Evolutionary conservation across 1,140 invertebrate species (phyloP).

Genomic region (Scaptomyza hsui): DNA sequence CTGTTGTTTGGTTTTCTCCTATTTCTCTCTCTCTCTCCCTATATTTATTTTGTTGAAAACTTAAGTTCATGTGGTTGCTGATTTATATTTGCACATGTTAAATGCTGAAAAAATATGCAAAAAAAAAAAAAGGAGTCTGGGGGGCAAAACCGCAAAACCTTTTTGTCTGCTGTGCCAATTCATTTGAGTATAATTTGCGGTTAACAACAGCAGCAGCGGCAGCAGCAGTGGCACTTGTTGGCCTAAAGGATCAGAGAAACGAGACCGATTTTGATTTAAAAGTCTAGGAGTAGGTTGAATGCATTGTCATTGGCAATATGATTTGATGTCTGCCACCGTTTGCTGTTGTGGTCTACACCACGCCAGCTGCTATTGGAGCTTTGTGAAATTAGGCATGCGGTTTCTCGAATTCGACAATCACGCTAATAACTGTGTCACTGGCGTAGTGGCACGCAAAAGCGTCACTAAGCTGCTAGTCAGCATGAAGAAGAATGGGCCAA

Average conservation of each 20-base stretch:
- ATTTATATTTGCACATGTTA: slow-evolving; percentile 31
- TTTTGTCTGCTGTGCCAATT: slow-evolving; percentile 62
- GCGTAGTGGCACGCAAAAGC: slow-evolving; percentile 53
- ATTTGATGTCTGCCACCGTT: slow-evolving; percentile 63
- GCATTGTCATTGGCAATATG: slow-evolving; percentile 61
- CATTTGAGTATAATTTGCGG: slow-evolving; percentile 79
- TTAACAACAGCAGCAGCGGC: slow-evolving; percentile 17
- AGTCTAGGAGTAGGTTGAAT: slow-evolving; percentile 48
- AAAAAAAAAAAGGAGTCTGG: slow-evolving; percentile 20
- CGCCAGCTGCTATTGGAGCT: slow-evolving; percentile 29
- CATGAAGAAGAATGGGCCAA: slow-evolving; percentile 36
- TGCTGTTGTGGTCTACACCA: slow-evolving; percentile 37
- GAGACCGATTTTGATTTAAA: slow-evolving; percentile 62
- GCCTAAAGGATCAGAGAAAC: slow-evolving; percentile 60
- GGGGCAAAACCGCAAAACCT: slow-evolving; percentile 58
- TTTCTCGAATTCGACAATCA: slow-evolving; percentile 61
- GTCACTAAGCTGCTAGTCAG: slow-evolving; percentile 61
- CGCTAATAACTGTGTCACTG: slow-evolving; percentile 77
- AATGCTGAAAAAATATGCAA: background rate
- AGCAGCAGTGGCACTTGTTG: slow-evolving; percentile 60
- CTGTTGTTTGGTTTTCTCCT: slow-evolving; percentile 46
- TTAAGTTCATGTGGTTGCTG: slow-evolving; percentile 36
- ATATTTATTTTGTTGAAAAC: slow-evolving; percentile 8
- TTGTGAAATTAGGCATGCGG: slow-evolving; percentile 43
- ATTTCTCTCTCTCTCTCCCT: background rate